Evolutionary conservation across 1,140 invertebrate genomes (phyloP).

Genomic region (Muscidifurax raptorellus): DNA sequence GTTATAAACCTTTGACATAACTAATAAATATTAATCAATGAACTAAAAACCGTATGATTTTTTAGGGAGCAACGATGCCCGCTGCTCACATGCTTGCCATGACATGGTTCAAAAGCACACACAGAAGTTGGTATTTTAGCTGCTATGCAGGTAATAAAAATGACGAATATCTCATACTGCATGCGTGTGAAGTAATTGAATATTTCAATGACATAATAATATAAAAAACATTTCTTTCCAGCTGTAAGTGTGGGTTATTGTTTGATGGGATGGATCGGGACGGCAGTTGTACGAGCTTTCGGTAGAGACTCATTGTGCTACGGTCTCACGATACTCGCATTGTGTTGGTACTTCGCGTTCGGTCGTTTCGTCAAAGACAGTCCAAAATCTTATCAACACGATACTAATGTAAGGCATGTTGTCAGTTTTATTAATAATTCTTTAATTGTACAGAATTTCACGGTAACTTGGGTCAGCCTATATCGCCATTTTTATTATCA

Average conservation of each 20-base stretch:
- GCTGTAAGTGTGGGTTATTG: slow-evolving; percentile 78
- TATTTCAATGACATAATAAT: not conserved
- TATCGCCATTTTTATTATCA: not conserved
- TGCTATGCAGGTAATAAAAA: slow-evolving; percentile 76
- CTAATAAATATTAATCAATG: too few relatives aligned
- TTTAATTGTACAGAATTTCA: not conserved
- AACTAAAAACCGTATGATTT: not conserved
- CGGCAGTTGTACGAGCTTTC: slow-evolving; percentile 74
- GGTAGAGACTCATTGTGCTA: slow-evolving; percentile 79
- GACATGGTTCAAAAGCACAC: slow-evolving; percentile 78
- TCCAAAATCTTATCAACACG: slow-evolving; percentile 73
- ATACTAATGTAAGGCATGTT: slow-evolving; percentile 69
- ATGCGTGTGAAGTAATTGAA: not conserved
- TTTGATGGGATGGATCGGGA: slow-evolving; percentile 76
- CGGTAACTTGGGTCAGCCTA: not conserved
- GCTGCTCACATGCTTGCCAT: slow-evolving; percentile 79
- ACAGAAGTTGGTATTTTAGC: slow-evolving; percentile 77
- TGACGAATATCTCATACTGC: not conserved
- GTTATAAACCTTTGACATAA: too few relatives aligned
- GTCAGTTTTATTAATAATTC: slow-evolving; percentile 7
- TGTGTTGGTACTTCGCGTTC: slow-evolving; percentile 84
- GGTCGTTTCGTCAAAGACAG: slow-evolving; percentile 81
- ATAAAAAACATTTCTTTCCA: slow-evolving; percentile 56
- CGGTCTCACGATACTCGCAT: slow-evolving; percentile 75
- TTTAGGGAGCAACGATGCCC: slow-evolving; percentile 78